A percentile compares a stretch with the other conserved stretches of the same genome.
Conservation (phyloP, 1,140 invertebrate genomes). For the Drosophila subobscura region DNA sequence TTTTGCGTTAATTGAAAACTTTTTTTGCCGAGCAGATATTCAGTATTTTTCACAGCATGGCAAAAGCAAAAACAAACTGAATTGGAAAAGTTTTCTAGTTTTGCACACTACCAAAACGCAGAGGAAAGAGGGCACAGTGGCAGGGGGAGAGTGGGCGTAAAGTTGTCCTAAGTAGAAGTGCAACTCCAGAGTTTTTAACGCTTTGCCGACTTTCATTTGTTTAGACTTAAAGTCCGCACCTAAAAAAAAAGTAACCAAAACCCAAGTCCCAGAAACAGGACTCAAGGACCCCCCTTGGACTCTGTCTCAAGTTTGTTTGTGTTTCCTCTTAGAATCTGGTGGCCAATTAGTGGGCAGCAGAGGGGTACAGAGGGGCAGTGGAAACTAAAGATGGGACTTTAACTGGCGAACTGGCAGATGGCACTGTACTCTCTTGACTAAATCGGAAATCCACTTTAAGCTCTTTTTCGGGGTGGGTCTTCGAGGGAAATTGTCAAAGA, state of each 20-base stretch:
- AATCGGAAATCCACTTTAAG: conserved; percentile 55
- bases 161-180: conserved; percentile 49
- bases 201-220: conserved; percentile 75
- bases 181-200: conserved; percentile 70
- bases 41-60: conserved; percentile 57
- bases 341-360: conserved; percentile 49
- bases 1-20: conserved; percentile 79
- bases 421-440: conserved; percentile 25
- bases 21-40: conserved; percentile 62
- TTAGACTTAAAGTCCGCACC: conserved; percentile 56
- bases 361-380: not conserved
- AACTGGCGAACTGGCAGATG: conserved; percentile 43
- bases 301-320: conserved; percentile 34
- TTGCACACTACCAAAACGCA: conserved; percentile 21
- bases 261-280: too few species aligned
- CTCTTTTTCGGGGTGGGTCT: conserved; percentile 30
- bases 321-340: conserved; percentile 47
- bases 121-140: too few species aligned
- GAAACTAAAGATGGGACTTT: conserved; percentile 17
- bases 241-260: conserved; percentile 7
- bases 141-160: not conserved
- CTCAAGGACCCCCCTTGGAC: not conserved
- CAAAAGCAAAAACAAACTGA: conserved; percentile 65
- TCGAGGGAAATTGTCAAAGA: conserved; percentile 30
- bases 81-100: conserved; percentile 72